phyloP scores from a whole-genome alignment of 1,140 invertebrate genomes.

The Spodoptera litura region DNA sequence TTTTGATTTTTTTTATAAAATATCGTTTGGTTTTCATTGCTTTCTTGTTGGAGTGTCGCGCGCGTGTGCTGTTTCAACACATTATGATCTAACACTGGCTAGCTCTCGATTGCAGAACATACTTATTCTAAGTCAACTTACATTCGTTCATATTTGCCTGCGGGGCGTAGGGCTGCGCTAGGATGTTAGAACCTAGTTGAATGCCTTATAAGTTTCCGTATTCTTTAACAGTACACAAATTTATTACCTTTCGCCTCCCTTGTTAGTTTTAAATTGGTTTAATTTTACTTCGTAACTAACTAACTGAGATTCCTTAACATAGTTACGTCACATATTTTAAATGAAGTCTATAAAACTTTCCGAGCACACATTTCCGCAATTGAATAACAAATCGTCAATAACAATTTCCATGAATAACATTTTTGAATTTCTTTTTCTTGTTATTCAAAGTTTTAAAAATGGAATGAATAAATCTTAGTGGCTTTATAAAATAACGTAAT shows the following conservation, averaged over 20 bases:
- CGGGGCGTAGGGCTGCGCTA: slow-evolving; percentile 82
- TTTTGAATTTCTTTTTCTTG: neutral
- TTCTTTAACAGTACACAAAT: slow-evolving; percentile 32
- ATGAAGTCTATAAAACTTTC: too few species aligned
- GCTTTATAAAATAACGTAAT: slow-evolving; percentile 5
- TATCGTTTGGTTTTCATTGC: slow-evolving; percentile 79
- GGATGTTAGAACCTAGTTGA: slow-evolving; percentile 64
- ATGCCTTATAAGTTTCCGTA: slow-evolving; percentile 31
- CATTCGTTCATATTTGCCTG: slow-evolving; percentile 86
- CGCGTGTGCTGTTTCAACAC: slow-evolving; percentile 84
- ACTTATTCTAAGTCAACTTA: slow-evolving; percentile 87
- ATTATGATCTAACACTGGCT: slow-evolving; percentile 86
- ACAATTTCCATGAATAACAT: too few species aligned
- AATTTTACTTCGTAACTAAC: neutral
- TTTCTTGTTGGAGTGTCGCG: slow-evolving; percentile 68
- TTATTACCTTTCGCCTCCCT: neutral
- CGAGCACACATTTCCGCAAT: too few species aligned
- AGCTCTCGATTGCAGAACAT: slow-evolving; percentile 84
- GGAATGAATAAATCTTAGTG: neutral
- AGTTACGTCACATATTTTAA: too few species aligned
- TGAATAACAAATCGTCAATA: too few species aligned
- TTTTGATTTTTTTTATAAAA: slow-evolving; percentile 73
- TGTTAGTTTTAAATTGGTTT: slow-evolving; percentile 19
- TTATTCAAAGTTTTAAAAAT: neutral
- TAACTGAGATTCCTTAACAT: neutral